A percentile compares a stretch with the other conserved stretches of the same genome.
These are phyloP conservation scores for Tricholauxania praeusta DNA, from an alignment of 2,888 invertebrate genomes.

Conservation along the genomic window DNA sequence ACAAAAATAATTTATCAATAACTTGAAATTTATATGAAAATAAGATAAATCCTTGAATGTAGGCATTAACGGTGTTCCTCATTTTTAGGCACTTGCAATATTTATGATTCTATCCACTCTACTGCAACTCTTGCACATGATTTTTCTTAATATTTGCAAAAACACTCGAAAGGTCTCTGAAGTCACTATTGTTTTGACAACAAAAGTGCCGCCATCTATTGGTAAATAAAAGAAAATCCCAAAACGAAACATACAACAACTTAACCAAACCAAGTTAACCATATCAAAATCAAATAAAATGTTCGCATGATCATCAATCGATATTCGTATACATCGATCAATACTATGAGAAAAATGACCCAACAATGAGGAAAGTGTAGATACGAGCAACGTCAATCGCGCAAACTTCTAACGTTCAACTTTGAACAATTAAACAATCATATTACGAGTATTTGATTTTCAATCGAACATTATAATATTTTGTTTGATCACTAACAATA, in stretches of 20 bases:
- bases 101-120: too few relatives aligned
- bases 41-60: too few relatives aligned
- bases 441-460: slow-evolving; percentile 53
- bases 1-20: too few relatives aligned
- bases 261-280: too few relatives aligned
- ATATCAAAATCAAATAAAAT: background rate
- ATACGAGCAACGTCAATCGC: background rate
- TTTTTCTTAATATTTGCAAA: slow-evolving; percentile 21
- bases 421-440: slow-evolving; percentile 11
- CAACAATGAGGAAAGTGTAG: background rate
- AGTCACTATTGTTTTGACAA: slow-evolving; percentile 13
- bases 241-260: background rate
- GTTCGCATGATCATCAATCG: slow-evolving; percentile 13
- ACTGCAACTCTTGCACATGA: too few relatives aligned
- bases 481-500: slow-evolving; percentile 34
- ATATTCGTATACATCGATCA: slow-evolving; percentile 8
- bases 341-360: background rate
- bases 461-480: slow-evolving; percentile 54
- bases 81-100: too few relatives aligned
- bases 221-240: slow-evolving; percentile 14
- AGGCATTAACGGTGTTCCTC: too few relatives aligned
- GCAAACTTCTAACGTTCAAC: slow-evolving; percentile 22
- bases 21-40: too few relatives aligned
- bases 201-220: slow-evolving; percentile 31
- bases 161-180: slow-evolving; percentile 7